Percentiles rank a stretch among this genome's conserved stretches.
These are phyloP conservation scores for Catharus fuscescens DNA, from an alignment of 2,113 vertebrate species.

Conservation along the genomic window DNA sequence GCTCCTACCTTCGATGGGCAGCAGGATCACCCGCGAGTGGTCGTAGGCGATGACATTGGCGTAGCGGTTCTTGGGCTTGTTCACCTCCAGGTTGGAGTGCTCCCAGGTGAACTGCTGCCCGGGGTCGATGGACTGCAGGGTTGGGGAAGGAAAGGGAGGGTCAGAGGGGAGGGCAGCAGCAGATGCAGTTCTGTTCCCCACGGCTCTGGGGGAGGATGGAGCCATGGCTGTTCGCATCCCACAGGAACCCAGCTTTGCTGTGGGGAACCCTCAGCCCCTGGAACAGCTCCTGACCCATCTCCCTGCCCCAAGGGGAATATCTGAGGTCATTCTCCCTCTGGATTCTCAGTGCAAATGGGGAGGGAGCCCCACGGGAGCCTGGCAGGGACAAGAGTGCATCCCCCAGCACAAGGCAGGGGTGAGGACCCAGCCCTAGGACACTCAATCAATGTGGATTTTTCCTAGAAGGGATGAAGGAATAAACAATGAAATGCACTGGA, in stretches of 20 bases:
- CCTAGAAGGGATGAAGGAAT: neutral
- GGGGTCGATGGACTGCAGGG: slow-evolving; percentile 91
- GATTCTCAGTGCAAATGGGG: neutral
- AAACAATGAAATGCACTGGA: neutral
- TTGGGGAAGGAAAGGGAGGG: neutral
- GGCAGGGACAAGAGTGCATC: neutral
- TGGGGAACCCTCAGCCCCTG: neutral
- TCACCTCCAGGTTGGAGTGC: slow-evolving; percentile 97
- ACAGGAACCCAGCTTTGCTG: rapidly evolving
- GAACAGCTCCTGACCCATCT: neutral
- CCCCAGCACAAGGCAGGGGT: neutral
- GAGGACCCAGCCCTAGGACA: neutral
- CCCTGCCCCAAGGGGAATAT: neutral
- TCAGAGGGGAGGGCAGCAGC: neutral
- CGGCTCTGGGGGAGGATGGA: neutral
- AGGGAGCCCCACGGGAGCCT: rapidly evolving
- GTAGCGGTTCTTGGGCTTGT: slow-evolving; percentile 98
- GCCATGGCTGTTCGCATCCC: rapidly evolving
- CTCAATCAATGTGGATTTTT: neutral
- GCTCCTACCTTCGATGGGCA: slow-evolving; percentile 89
- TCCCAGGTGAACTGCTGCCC: slow-evolving; percentile 99
- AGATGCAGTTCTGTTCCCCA: neutral
- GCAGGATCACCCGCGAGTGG: slow-evolving; percentile 95
- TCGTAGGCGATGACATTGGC: slow-evolving; percentile 98
- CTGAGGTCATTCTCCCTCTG: neutral